phyloP scores from a whole-genome alignment of 23 tunicate genomes.

The Trididemnum nubilum region DNA sequence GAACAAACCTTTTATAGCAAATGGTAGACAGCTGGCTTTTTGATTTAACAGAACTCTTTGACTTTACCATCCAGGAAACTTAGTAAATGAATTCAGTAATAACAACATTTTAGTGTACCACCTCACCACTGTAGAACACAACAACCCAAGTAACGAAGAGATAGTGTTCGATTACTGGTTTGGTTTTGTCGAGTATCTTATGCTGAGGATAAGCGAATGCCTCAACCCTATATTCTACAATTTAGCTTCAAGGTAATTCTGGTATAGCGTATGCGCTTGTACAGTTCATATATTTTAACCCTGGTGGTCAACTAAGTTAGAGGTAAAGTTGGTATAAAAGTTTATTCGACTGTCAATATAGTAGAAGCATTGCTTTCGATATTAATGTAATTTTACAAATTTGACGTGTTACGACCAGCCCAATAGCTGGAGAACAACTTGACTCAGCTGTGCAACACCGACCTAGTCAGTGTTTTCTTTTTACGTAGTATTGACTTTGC shows the following conservation, averaged over 20 bases:
- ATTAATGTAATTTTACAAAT: too few relatives aligned
- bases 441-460: too few relatives aligned
- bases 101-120: conserved; percentile 5
- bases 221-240: conserved; percentile 30
- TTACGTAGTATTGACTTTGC: too few relatives aligned
- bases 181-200: conserved; percentile 29
- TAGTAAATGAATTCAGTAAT: background rate
- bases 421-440: too few relatives aligned
- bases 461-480: too few relatives aligned
- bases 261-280: background rate
- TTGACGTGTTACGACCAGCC: too few relatives aligned
- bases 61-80: too few relatives aligned
- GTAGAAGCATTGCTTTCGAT: background rate
- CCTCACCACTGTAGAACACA: background rate
- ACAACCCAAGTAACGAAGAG: background rate
- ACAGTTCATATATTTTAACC: conserved; percentile 2
- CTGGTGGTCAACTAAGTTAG: background rate
- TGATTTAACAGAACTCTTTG: too few relatives aligned
- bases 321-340: background rate
- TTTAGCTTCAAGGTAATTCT: conserved; percentile 22
- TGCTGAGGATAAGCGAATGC: conserved; percentile 25
- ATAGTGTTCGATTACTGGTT: conserved; percentile 9
- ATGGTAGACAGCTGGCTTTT: too few relatives aligned
- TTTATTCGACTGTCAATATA: background rate
- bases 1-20: too few relatives aligned